Conservation (phyloP, 2,797 vertebrate genomes). For the Eurystomus glaucurus region DNA sequence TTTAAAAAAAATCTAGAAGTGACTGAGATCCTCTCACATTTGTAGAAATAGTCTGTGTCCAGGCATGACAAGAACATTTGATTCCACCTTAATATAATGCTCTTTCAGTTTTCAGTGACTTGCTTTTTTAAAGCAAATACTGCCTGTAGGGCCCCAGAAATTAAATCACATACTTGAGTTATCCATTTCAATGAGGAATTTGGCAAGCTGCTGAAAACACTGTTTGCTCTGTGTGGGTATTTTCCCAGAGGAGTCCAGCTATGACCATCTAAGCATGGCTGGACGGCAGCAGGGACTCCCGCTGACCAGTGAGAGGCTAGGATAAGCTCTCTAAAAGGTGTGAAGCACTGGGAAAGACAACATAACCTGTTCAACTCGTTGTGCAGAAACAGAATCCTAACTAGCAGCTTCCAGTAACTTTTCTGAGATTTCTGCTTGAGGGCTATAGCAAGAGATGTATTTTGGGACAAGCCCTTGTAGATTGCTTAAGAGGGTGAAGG, state of each 20-base stretch:
- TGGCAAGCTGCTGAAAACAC: slow-evolving; percentile 25
- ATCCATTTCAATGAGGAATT: slow-evolving; percentile 25
- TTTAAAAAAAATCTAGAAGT: not conserved
- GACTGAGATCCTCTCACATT: not conserved
- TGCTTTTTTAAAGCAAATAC: slow-evolving; percentile 21
- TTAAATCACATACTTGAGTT: slow-evolving; percentile 13
- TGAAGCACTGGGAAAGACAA: not conserved
- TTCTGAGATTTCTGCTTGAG: not conserved
- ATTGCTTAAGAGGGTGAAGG: not conserved
- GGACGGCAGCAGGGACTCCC: not conserved
- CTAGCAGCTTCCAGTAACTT: not conserved
- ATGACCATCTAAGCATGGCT: rapidly evolving
- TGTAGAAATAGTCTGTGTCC: not conserved
- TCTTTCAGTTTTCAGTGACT: not conserved
- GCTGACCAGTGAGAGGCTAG: not conserved
- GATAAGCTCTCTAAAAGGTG: not conserved
- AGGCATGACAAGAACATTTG: not conserved
- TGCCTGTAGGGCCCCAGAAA: slow-evolving; percentile 12
- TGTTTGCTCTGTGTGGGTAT: not conserved
- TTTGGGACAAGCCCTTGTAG: not conserved
- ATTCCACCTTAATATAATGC: not conserved
- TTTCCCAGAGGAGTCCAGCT: not conserved
- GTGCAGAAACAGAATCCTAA: not conserved
- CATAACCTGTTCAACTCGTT: not conserved
- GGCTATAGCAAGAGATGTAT: rapidly evolving